phyloP scores from a whole-genome alignment of 1,140 invertebrate genomes.

The Zaprionus kolodkinae region DNA sequence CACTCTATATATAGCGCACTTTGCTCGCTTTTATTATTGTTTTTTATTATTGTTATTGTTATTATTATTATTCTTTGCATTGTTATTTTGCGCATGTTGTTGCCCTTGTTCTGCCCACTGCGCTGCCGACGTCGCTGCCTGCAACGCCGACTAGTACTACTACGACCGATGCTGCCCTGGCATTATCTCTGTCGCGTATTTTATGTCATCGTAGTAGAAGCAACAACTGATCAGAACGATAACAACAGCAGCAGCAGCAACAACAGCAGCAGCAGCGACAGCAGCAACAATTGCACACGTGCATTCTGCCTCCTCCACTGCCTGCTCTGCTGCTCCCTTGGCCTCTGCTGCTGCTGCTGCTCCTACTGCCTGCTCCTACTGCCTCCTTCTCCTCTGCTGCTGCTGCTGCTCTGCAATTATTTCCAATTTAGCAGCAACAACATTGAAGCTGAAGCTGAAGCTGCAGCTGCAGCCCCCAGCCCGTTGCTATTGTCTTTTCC shows the following conservation, averaged over 20 bases:
- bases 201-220: slow-evolving; percentile 75
- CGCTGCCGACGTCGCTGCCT: slow-evolving; percentile 3
- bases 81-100: slow-evolving; percentile 48
- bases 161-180: slow-evolving; percentile 19
- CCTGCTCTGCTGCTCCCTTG: neutral
- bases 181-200: slow-evolving; percentile 39
- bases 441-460: slow-evolving; percentile 42
- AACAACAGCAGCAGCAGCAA: slow-evolving; percentile 46
- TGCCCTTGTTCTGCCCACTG: slow-evolving; percentile 39
- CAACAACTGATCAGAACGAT: slow-evolving; percentile 72
- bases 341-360: slow-evolving; percentile 34
- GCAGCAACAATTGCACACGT: slow-evolving; percentile 68
- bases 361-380: neutral
- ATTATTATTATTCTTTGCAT: slow-evolving; percentile 67
- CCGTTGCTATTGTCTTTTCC: slow-evolving; percentile 17
- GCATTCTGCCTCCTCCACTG: slow-evolving; percentile 48
- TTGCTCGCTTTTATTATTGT: slow-evolving; percentile 21
- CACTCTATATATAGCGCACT: neutral
- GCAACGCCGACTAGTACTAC: no score
- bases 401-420: slow-evolving; percentile 69
- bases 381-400: slow-evolving; percentile 13
- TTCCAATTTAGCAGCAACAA: slow-evolving; percentile 81
- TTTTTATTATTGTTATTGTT: slow-evolving; percentile 74
- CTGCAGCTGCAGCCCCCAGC: neutral
- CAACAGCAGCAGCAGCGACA: slow-evolving; percentile 27